Evolutionary conservation across 2,797 vertebrate species (phyloP), one percentile per base, ranked within the genome.

Genomic region (Rhinatrema bivittatum): DNA sequence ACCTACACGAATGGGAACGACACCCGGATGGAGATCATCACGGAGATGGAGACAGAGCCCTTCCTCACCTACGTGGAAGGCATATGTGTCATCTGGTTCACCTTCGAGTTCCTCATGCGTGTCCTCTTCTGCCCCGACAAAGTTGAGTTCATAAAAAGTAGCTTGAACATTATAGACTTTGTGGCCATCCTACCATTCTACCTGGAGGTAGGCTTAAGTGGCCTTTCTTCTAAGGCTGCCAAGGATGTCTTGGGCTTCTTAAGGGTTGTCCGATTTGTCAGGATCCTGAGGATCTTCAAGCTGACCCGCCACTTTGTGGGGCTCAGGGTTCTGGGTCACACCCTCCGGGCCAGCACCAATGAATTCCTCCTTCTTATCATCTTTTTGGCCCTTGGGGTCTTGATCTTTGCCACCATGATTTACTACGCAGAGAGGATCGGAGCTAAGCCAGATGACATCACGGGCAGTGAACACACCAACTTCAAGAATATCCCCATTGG

Each of bases 181-280:
- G 79, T 85, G 24, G 82, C 82, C 63, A 85, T 85, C 21, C 4
- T 85, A 21, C 82, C 82, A 3, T 85, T 85, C 26, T 84, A 85
- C 41, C 53, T 85, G 1, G 81, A 85, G 56, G 81, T 85, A 0
- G 82, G 78, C 0, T 39, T 85, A 6, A 43, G 76, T 0, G 81
- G 81, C 0, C 16, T 85, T 11, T 72, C 69, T 36, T 81, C 78
- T 64, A 81, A 81, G 54, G 78, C 74, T 0, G 78, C 78, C 48
- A 79, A 79, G 52, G 80, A 83, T 6, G 80, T 83, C 3, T 29
- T 84, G 57, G 81, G 81, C 3, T 84, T 84, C 37, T 32, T 84
- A 16, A 40, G 80, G 0, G 81, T 84, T 0, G 79, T 84, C 0
- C 76, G 81, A 3, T 84, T 84, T 1, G 81, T 84, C 2, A 68